Base-by-base conservation (phyloP, 2,888 invertebrate genomes). In the Polydrusus cervinus region DNA sequence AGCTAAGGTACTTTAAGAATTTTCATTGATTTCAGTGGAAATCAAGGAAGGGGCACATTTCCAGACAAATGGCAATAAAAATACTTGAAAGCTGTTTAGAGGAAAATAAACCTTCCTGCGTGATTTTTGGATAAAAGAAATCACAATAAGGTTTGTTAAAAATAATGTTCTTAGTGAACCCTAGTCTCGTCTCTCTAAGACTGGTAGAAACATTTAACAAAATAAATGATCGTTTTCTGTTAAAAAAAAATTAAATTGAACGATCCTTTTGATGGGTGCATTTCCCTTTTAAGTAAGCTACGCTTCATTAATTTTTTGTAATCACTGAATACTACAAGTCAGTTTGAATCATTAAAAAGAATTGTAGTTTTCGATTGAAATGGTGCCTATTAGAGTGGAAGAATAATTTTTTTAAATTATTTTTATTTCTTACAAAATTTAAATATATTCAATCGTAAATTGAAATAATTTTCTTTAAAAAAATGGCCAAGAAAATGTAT, bases 221-320 rank as follows among this genome's bases (percentile, higher is more conserved):
- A 34, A 34, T 34, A 34, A 34, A 34, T 34, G 1, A 34, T 34
- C 34, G 34, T 3, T 1, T 34, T 34, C 7, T 47, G 7, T 16
- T 16, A 16, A 16, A 47, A 14, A 3, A 47, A 47, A 47, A 14
- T 14, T 16, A 47, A 47, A 47, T 3, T 0, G n/a, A 16, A 47
- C 9, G 6, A 47, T 3, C 14, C 47, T 16, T 16, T 47, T 45
- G 25, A 25, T 13, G 3, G 43, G n/a, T n/a, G 16, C 14, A 16
- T 16, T 47, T 16, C 47, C 43, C n/a, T 49, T 51, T 51, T 8
- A 51, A 51, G 51, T 49, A 18, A 49, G 10, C 51, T 51, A 18
- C 11, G 51, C 20, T 25, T 13, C 25, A 51, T 51, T 51, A 8
- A 51, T 25, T 51, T 51, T 25, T 13, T 51, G 11, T 51, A 51